Base-by-base conservation (phyloP, 2,797 vertebrate species). In the Microctenopoma lineatum region DNA sequence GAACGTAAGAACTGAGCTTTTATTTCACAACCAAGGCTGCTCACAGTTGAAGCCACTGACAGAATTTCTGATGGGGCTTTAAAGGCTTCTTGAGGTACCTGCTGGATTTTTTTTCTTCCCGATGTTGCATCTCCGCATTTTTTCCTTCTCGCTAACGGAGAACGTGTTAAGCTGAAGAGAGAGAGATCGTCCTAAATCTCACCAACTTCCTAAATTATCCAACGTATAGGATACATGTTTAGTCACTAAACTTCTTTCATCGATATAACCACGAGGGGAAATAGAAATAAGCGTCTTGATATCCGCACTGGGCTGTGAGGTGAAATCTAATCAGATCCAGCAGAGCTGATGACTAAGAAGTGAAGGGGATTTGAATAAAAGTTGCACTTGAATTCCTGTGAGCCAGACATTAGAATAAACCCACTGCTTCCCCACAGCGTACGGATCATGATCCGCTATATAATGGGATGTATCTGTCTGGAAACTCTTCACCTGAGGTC, bases 281-380 rank as follows among this genome's bases (percentile, higher is more conserved):
- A 79, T 15, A 73, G 63, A 83, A 82, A 87, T 79, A 84, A 80
- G 90, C 89, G 88, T 91, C 91, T 91, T 90, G 93, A 86, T 87
- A 95, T 95, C 95, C 95, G 96, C 96, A 97, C 96, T 94, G 95
- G 94, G 92, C 93, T 97, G 96, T 97, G 97, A 96, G 94, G 94
- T 94, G 95, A 96, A 97, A 97, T 94, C 93, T 95, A 97, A 97
- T 97, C 95, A 95, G 95, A 94, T 93, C 81, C 79, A 88, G 88
- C 87, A 69, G 92, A 87, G 59, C 89, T 75, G 80, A 76, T 80
- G 69, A 87, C 82, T 84, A 60, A 79, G 52, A 83, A 82, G 77
- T 73, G 70, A 69, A 1, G 46, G 57, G 62, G 76, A 83, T 79
- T 83, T 69, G 68, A 78, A 77, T 74, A 90, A 91, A 94, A 93